Evolutionary conservation across 1,140 invertebrate genomes (phyloP), one percentile per base, ranked within the genome.

Genomic region (Bombus affinis): DNA sequence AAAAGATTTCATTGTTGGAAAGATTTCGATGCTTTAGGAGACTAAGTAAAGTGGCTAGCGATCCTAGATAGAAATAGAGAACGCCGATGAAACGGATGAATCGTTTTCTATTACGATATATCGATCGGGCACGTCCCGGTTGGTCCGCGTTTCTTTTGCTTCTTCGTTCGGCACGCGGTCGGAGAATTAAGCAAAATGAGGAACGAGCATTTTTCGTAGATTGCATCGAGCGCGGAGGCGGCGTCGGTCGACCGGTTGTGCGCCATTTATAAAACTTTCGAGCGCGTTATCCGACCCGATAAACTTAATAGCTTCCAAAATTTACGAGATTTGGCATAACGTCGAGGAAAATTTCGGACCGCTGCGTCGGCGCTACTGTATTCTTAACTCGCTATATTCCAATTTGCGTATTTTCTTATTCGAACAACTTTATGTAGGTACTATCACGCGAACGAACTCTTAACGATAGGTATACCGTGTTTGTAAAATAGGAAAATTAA

Each of bases 221-320:
- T 93, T 93, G 91, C 92, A 84, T 35, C 39, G 83, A 71, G 70
- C 65, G 57, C 9, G 73, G 13, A n/a, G 62, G 65, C 81, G 22
- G 53, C 22, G 28, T 6, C 75, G 44, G 53, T n/a, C 37, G 57
- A 57, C 12, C 57, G 77, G 35, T 62, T 77, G 74, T 42, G 88
- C 88, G 90, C 92, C 89, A 94, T 94, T 94, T 94, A 94, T 93
- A 93, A 94, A 94, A 94, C 92, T 93, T 92, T 91, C 91, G 71
- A 92, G 88, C 89, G 92, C 90, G 92, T 93, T 93, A 92, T 90
- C 75, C 87, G 86, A 80, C 70, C 91, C 92, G 92, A 93, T 93
- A 94, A 94, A 94, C 88, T 94, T 93, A 93, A 93, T 94, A 94
- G 93, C 92, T 91, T 89, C 78, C 87, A 79, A 93, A 94, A 94